Base-by-base conservation (phyloP, 2,797 vertebrate genomes). In the Rhinoraja longicauda region DNA sequence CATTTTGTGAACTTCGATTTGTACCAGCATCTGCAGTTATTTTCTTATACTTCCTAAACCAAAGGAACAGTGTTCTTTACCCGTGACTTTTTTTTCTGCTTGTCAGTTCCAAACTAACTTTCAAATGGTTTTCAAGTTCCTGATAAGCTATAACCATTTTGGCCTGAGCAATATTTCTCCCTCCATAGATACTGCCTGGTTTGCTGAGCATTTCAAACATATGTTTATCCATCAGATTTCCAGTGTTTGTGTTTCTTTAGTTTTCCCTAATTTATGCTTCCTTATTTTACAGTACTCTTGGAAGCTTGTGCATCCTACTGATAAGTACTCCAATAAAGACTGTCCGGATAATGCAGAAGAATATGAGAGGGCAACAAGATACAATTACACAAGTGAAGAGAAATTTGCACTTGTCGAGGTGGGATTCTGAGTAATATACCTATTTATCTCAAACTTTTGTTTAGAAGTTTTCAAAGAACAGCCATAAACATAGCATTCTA, bases 301-400 rank as follows among this genome's bases (percentile, higher is more conserved):
- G 98, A 99, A 99, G 93, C 96, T 99, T 64, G 99, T 99, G 45
- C 99, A 99, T 93, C 99, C 98, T 0, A 99, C 98, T 0, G 98
- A 99, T 96, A 99, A 99, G 95, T 99, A 99, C 93, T 99, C 98
- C 77, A 99, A 99, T 95, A 99, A 99, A 94, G 98, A 99, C 94
- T 99, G 98, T 88, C 99, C 98, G 0, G 99, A 99, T 95, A 99
- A 98, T 9, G 99, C 99, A 0, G 99, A 99, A 94, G 99, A 99
- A 93, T 99, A 99, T 0, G 98, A 99, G 94, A 96, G 98, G 12
- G 99, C 99, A 94, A 99, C 99, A 1, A 97, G 99, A 94, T 99
- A 99, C 95, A 99, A 99, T 96, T 99, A 99, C 94, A 99, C 97
- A n/a, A 97, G 97, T 0, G 99, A 99, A 96, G 99, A 99, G 96